Conservation (phyloP, 1,140 invertebrate genomes). For the Lucilia cuprina region DNA sequence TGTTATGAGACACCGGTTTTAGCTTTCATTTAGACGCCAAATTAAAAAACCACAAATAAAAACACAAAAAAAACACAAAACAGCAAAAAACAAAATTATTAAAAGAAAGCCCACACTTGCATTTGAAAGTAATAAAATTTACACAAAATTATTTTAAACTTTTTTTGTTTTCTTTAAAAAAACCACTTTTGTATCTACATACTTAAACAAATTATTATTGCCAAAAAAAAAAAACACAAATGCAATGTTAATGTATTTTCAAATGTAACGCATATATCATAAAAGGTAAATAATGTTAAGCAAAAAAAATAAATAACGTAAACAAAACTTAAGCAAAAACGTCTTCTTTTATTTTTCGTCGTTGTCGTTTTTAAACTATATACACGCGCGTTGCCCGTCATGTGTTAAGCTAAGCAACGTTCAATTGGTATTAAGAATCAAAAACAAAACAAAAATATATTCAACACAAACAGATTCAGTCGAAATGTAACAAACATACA, state of each 20-base stretch:
- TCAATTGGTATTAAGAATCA: conserved; percentile 21
- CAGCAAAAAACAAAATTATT: background rate
- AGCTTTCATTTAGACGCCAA: conserved; percentile 9
- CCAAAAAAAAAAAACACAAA: background rate
- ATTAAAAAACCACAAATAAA: background rate
- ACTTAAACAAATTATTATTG: background rate
- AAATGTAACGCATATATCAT: background rate
- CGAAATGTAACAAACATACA: conserved; percentile 9
- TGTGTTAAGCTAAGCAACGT: conserved; percentile 20
- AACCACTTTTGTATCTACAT: background rate
- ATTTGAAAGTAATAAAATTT: conserved; percentile 19
- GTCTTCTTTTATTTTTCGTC: background rate
- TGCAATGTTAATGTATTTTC: background rate
- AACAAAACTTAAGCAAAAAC: background rate
- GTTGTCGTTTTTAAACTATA: background rate
- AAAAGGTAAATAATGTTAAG: background rate
- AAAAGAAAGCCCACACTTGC: conserved; percentile 22
- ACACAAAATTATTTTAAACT: background rate
- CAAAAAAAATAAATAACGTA: background rate
- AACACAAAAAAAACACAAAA: background rate
- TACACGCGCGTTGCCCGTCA: background rate
- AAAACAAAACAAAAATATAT: conserved; percentile 7
- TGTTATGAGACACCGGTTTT: conserved; percentile 19
- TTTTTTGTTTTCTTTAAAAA: no score
- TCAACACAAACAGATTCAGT: conserved; percentile 11